phyloP scores from a whole-genome alignment of 2,888 invertebrate species.

The Eudasyphora cyanicolor region DNA sequence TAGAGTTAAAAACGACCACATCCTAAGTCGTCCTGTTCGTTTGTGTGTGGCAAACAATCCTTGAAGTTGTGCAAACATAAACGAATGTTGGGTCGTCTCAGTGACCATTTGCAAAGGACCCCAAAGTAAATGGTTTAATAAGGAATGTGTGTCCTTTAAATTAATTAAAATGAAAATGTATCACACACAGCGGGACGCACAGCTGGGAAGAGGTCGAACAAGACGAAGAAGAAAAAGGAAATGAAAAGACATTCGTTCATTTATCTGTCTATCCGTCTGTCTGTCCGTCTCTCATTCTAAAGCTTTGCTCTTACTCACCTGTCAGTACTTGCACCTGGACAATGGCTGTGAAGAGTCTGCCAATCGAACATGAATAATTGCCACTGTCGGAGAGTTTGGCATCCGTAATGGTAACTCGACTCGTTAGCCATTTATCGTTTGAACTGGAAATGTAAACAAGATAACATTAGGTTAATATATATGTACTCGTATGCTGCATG shows the following conservation, averaged over 20 bases:
- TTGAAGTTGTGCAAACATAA: not conserved
- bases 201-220: too few relatives aligned
- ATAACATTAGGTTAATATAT: not conserved
- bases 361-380: constrained; percentile 84
- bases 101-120: too few relatives aligned
- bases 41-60: too few relatives aligned
- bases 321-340: constrained; percentile 86
- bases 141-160: not conserved
- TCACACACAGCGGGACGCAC: not conserved
- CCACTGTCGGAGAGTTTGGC: constrained; percentile 86
- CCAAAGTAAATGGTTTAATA: not conserved
- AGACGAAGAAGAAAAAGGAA: not conserved
- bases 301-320: constrained; percentile 83
- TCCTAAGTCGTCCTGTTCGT: not conserved
- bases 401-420: constrained; percentile 79
- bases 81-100: too few relatives aligned
- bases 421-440: constrained; percentile 75
- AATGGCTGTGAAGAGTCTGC: constrained; percentile 84
- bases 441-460: constrained; percentile 72
- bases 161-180: constrained; percentile 18
- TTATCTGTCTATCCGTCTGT: too few relatives aligned
- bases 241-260: too few relatives aligned
- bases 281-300: too few relatives aligned
- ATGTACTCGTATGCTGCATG: too few relatives aligned
- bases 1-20: not conserved